phyloP scores from a whole-genome alignment of 2,797 vertebrate species.

The Botia almorhae region DNA sequence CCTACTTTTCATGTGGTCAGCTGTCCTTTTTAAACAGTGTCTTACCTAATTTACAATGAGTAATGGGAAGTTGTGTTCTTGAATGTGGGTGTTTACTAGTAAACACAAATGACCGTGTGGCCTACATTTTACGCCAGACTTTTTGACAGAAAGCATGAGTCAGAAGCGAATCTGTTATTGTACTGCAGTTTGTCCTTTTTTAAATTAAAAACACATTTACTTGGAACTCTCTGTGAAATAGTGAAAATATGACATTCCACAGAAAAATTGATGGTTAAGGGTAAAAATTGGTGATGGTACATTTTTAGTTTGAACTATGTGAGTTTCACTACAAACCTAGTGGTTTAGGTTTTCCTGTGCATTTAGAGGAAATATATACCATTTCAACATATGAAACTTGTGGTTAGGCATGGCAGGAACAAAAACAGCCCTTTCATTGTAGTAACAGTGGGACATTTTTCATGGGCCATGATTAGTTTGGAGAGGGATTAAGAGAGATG shows the following conservation, averaged over 20 bases:
- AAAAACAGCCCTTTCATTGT: constrained; percentile 67
- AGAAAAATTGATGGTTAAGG: not conserved
- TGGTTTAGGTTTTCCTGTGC: not conserved
- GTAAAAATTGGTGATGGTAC: not conserved
- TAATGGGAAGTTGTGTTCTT: not conserved
- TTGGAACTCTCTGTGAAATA: constrained; percentile 1
- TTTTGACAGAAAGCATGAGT: constrained; percentile 21
- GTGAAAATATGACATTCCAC: not conserved
- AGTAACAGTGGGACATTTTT: constrained; percentile 72
- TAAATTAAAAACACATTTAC: constrained; percentile 27
- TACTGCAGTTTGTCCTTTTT: constrained; percentile 18
- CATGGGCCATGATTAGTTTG: constrained; percentile 70
- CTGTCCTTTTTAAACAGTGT: not conserved
- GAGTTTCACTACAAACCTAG: not conserved
- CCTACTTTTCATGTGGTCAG: too few relatives aligned
- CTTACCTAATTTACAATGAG: constrained; percentile 4
- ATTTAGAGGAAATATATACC: not conserved
- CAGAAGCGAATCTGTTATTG: not conserved
- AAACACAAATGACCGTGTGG: constrained; percentile 11
- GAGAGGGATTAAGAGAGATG: constrained; percentile 62
- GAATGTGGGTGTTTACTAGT: constrained; percentile 7
- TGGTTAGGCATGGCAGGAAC: constrained; percentile 48
- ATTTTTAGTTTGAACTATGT: not conserved
- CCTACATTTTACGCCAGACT: constrained; percentile 20
- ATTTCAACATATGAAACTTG: not conserved